Evolutionary conservation across 2,797 vertebrate genomes (phyloP).

Genomic region (Ceyx erithaca): DNA sequence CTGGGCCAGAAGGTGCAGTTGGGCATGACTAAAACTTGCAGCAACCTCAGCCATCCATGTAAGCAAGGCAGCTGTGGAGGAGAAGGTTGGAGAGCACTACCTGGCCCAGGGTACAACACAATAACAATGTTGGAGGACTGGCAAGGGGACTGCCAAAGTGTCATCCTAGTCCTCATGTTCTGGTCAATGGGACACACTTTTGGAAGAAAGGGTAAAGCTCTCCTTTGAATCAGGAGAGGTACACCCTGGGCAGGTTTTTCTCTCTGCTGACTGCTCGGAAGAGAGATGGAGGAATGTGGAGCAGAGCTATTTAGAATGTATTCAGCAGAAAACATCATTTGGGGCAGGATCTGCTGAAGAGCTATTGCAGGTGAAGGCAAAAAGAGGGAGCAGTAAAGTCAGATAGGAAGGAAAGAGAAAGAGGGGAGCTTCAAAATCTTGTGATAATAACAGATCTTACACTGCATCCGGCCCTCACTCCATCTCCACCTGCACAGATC

Average conservation of each 20-base stretch:
- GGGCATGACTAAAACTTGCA: neutral
- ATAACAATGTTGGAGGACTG: neutral
- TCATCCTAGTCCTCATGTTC: neutral
- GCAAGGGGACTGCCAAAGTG: neutral
- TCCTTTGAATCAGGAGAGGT: neutral
- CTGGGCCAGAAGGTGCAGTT: neutral
- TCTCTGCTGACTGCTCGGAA: neutral
- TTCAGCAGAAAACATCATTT: neutral
- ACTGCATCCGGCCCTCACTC: constrained; percentile 75
- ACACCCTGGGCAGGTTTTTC: neutral
- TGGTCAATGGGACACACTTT: neutral
- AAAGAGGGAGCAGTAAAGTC: neutral
- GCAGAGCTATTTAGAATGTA: neutral
- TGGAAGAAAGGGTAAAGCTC: neutral
- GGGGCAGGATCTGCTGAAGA: neutral
- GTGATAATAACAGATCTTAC: constrained; percentile 27
- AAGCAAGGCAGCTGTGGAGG: neutral
- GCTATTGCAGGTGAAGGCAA: neutral
- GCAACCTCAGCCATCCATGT: neutral
- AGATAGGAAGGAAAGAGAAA: neutral
- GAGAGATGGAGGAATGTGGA: neutral
- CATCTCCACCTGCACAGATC: constrained; percentile 82
- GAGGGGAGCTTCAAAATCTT: neutral
- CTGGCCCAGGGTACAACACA: neutral
- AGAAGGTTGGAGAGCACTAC: neutral